Conservation (phyloP, 1,140 invertebrate species). For the Pogonus chalceus region DNA sequence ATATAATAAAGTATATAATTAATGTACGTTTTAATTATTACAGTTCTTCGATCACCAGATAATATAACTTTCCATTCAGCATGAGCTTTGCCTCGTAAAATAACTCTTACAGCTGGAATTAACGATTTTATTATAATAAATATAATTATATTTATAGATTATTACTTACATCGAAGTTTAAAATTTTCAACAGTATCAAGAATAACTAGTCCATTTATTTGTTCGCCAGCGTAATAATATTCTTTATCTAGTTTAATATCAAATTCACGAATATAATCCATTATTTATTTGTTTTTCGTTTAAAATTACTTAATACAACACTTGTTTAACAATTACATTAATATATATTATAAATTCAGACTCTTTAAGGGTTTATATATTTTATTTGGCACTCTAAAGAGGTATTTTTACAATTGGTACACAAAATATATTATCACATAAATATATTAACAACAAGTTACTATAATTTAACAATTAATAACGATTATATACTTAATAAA, state of each 20-base stretch:
- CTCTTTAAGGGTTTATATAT: too few species aligned
- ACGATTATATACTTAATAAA: too few species aligned
- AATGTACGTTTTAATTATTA: slow-evolving; percentile 18
- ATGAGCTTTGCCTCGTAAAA: slow-evolving; percentile 66
- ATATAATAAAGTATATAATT: background rate
- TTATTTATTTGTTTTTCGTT: too few species aligned
- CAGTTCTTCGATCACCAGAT: slow-evolving; percentile 61
- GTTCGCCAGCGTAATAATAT: slow-evolving; percentile 68
- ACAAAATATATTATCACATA: too few species aligned
- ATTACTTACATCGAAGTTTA: slow-evolving; percentile 57
- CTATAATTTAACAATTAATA: too few species aligned
- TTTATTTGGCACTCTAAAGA: too few species aligned
- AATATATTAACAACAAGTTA: too few species aligned
- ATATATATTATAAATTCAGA: too few species aligned
- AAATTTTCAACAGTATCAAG: slow-evolving; percentile 67
- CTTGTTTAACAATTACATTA: too few species aligned
- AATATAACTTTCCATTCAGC: slow-evolving; percentile 76
- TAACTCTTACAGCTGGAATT: slow-evolving; percentile 59
- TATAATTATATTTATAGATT: background rate
- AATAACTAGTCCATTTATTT: slow-evolving; percentile 56
- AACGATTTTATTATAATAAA: slow-evolving; percentile 15
- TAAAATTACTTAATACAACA: too few species aligned
- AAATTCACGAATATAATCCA: slow-evolving; percentile 74
- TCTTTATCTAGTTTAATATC: slow-evolving; percentile 68
- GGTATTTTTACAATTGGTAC: too few species aligned